These are phyloP conservation scores for Philopedon plagiatum DNA, from an alignment of 2,888 invertebrate species.

Conservation along the genomic window DNA sequence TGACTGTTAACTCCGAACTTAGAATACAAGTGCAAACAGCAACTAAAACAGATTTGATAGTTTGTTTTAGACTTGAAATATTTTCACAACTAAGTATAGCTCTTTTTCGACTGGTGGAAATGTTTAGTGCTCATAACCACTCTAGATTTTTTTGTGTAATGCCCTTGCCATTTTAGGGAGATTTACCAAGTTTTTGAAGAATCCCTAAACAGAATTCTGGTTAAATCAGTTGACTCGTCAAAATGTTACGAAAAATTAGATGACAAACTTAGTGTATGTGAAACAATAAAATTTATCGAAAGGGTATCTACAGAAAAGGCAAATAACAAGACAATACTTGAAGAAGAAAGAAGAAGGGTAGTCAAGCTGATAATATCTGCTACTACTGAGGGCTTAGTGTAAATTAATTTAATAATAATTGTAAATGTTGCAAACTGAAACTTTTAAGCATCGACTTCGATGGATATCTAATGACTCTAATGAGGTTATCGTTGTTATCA, in stretches of 20 bases:
- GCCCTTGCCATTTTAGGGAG: conserved; percentile 55
- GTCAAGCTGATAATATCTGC: conserved; percentile 38
- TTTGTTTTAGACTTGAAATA: too few species aligned
- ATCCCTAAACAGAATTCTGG: conserved; percentile 53
- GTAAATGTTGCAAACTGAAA: too few species aligned
- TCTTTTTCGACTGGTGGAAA: too few species aligned
- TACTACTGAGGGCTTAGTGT: conserved; percentile 37
- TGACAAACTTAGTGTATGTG: conserved; percentile 47
- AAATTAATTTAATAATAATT: neutral
- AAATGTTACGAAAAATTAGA: conserved; percentile 26
- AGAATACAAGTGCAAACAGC: too few species aligned
- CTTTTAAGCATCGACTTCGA: too few species aligned
- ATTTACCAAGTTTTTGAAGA: conserved; percentile 59
- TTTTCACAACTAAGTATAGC: too few species aligned
- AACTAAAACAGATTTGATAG: too few species aligned
- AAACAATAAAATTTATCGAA: conserved; percentile 51
- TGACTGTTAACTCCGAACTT: too few species aligned
- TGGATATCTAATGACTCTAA: too few species aligned
- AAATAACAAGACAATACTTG: conserved; percentile 33
- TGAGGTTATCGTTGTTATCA: too few species aligned
- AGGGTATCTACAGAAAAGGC: conserved; percentile 4
- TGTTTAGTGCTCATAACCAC: too few species aligned
- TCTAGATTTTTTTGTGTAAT: too few species aligned
- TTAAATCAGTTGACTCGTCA: neutral
- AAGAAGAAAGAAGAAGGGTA: conserved; percentile 46